Percentiles rank a stretch among this genome's conserved stretches.
Conservation (phyloP, 2,113 vertebrate genomes). For the Dissostichus mawsoni region DNA sequence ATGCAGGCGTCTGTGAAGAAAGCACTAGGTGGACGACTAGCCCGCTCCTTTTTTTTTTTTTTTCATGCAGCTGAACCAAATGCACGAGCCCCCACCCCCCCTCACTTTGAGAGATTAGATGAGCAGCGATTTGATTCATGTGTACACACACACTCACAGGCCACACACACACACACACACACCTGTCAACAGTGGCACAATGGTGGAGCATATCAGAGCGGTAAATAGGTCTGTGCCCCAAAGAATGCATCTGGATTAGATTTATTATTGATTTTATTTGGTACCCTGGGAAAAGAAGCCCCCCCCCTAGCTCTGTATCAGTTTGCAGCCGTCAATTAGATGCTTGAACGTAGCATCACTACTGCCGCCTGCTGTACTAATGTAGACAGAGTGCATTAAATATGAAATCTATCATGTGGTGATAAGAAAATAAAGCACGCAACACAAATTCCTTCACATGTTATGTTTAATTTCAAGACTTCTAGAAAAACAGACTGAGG, state of each 20-base stretch:
- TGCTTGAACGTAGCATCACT: constrained; percentile 15
- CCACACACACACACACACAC: constrained; percentile 29
- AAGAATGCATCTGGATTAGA: constrained; percentile 56
- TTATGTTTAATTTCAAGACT: constrained; percentile 46
- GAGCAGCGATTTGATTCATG: constrained; percentile 65
- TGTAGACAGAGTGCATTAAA: neutral
- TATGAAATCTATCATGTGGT: neutral
- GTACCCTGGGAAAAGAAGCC: constrained; percentile 37
- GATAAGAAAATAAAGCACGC: constrained; percentile 5
- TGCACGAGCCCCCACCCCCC: constrained; percentile 21
- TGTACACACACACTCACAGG: neutral
- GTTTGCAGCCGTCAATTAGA: constrained; percentile 58
- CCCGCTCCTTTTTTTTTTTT: constrained; percentile 35
- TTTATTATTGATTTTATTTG: constrained; percentile 67
- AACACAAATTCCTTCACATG: neutral
- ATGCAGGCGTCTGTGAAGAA: constrained; percentile 80
- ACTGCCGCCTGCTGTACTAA: constrained; percentile 30
- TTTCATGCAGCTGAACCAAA: constrained; percentile 57
- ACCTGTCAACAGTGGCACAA: constrained; percentile 46
- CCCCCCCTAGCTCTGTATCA: constrained; percentile 40
- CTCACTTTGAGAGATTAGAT: constrained; percentile 79
- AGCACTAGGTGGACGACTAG: constrained; percentile 67
- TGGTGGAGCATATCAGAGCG: constrained; percentile 39
- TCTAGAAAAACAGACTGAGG: constrained; percentile 31
- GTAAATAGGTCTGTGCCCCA: constrained; percentile 38